A percentile compares a stretch with the other conserved stretches of the same genome.
phyloP scores from a whole-genome alignment of 1,140 invertebrate genomes.

The Heliothis subflexa region DNA sequence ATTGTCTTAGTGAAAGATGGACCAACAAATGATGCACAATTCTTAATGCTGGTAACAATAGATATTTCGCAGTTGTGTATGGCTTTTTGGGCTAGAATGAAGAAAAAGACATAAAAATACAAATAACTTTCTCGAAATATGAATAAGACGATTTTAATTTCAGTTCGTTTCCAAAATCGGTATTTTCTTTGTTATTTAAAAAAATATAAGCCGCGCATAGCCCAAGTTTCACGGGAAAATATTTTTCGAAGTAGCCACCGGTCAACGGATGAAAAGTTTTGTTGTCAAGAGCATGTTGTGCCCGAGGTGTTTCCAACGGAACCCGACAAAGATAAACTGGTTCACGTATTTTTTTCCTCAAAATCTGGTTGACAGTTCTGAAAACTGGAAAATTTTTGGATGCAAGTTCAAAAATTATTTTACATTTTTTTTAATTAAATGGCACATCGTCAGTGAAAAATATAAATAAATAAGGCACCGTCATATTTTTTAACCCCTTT shows the following conservation, averaged over 20 bases:
- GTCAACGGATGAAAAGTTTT: conserved; percentile 11
- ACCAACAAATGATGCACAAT: no score
- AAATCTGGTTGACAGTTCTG: not conserved
- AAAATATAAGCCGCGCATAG: not conserved
- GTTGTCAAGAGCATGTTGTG: conserved; percentile 6
- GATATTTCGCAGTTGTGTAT: no score
- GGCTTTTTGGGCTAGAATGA: no score
- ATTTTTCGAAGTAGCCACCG: not conserved
- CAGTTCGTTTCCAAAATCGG: no score
- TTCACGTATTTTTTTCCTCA: not conserved
- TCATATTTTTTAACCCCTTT: not conserved
- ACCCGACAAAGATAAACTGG: not conserved
- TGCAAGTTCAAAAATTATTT: not conserved
- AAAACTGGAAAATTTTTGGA: conserved; percentile 10
- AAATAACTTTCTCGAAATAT: no score
- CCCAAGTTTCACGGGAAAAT: not conserved
- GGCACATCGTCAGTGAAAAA: not conserved
- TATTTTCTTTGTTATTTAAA: no score
- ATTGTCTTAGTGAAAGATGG: no score
- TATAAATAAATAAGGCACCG: not conserved
- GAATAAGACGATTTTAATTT: no score
- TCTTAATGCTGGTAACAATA: no score
- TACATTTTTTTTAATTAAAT: not conserved
- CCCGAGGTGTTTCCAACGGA: not conserved
- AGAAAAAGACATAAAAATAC: no score